These are phyloP conservation scores for Luscinia megarhynchos DNA, from an alignment of 2,797 vertebrate species.

Conservation along the genomic window DNA sequence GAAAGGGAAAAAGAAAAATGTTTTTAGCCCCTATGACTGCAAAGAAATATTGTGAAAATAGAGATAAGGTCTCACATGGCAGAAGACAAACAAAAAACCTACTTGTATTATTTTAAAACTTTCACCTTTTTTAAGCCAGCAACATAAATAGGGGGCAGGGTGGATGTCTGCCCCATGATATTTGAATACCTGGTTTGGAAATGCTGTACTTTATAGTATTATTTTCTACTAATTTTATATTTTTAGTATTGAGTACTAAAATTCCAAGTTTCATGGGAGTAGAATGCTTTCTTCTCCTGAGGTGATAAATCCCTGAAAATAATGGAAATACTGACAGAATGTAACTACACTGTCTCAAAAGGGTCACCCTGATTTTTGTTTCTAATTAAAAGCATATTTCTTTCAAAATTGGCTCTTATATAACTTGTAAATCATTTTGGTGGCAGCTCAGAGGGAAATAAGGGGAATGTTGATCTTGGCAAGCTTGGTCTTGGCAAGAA, in stretches of 20 bases:
- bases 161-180: background rate
- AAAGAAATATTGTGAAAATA: background rate
- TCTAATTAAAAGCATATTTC: slow-evolving; percentile 65
- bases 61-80: background rate
- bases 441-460: slow-evolving; percentile 50
- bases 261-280: background rate
- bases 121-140: background rate
- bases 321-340: slow-evolving; percentile 33
- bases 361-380: slow-evolving; percentile 34
- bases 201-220: background rate
- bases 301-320: slow-evolving; percentile 48
- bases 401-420: slow-evolving; percentile 26
- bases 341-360: slow-evolving; percentile 18
- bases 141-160: background rate
- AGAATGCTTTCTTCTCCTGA: slow-evolving; percentile 24
- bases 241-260: background rate
- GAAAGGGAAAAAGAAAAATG: background rate
- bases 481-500: slow-evolving; percentile 26
- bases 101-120: background rate
- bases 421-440: slow-evolving; percentile 55
- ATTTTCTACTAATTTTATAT: slow-evolving; percentile 18
- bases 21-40: background rate
- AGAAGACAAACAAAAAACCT: background rate
- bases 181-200: slow-evolving; percentile 3
- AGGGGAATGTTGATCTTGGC: slow-evolving; percentile 46